A percentile compares a stretch with the other conserved stretches of the same genome.
Conservation (phyloP, 2,113 vertebrate genomes). For the Cololabis saira region DNA sequence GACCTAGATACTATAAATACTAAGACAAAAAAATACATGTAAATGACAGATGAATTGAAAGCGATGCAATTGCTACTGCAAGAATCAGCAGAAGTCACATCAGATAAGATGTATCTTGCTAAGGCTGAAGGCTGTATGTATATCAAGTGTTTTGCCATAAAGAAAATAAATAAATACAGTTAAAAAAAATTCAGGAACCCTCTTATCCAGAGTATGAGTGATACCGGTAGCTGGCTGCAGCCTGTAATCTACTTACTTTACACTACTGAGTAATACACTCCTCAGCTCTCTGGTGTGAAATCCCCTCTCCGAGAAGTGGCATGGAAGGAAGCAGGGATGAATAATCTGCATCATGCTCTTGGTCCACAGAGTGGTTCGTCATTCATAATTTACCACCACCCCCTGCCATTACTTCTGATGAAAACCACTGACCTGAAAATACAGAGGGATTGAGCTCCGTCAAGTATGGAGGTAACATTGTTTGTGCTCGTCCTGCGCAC, state of each 20-base stretch:
- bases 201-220: slow-evolving; percentile 34
- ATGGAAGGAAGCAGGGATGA: slow-evolving; percentile 61
- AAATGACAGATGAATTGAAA: too few species aligned
- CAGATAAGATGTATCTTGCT: slow-evolving; percentile 13
- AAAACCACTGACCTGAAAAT: slow-evolving; percentile 78
- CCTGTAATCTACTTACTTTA: slow-evolving; percentile 64
- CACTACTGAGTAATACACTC: slow-evolving; percentile 43
- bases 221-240: slow-evolving; percentile 29
- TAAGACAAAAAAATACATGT: too few species aligned
- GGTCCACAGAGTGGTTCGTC: slow-evolving; percentile 71
- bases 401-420: slow-evolving; percentile 72
- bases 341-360: slow-evolving; percentile 75
- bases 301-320: slow-evolving; percentile 47
- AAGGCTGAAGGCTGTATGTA: background rate
- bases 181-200: slow-evolving; percentile 3
- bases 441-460: slow-evolving; percentile 59
- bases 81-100: background rate
- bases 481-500: slow-evolving; percentile 21
- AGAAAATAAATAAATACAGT: background rate
- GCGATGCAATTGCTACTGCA: background rate
- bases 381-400: slow-evolving; percentile 76
- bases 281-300: slow-evolving; percentile 62
- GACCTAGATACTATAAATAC: too few species aligned
- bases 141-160: background rate
- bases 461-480: slow-evolving; percentile 48